A percentile compares a stretch with the other conserved stretches of the same genome.
Evolutionary conservation across 2,888 invertebrate genomes (phyloP).

Genomic region (Cacoxenus indagator): DNA sequence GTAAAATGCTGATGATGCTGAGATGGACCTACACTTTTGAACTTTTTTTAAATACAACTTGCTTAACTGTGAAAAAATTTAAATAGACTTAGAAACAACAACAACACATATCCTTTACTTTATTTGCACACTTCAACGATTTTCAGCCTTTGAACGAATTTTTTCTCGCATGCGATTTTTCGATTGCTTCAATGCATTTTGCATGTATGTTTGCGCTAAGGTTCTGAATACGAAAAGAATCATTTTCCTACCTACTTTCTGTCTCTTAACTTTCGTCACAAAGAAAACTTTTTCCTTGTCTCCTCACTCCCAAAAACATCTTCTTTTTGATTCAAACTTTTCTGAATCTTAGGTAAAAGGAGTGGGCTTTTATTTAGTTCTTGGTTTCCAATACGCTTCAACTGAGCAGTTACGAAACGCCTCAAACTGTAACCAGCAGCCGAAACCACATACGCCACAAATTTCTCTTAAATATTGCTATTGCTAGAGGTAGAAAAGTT

Average conservation of each 20-base stretch:
- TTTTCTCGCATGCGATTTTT: constrained; percentile 18
- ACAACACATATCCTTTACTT: not conserved
- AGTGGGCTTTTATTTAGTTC: constrained; percentile 38
- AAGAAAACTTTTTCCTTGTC: constrained; percentile 28
- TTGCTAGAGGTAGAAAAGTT: constrained; percentile 45
- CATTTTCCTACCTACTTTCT: not conserved
- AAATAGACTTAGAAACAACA: constrained; percentile 1
- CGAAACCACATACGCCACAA: not conserved
- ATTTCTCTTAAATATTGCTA: constrained; percentile 25
- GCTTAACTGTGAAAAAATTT: constrained; percentile 9
- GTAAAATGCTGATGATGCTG: too few species aligned
- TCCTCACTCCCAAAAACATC: not conserved
- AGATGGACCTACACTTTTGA: too few species aligned
- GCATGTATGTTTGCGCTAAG: constrained; percentile 26
- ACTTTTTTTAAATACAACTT: too few species aligned
- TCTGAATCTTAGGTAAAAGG: constrained; percentile 45
- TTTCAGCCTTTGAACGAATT: not conserved
- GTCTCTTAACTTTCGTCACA: not conserved
- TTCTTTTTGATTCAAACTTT: constrained; percentile 41
- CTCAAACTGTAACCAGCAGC: not conserved
- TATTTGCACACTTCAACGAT: not conserved
- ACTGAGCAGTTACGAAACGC: constrained; percentile 28
- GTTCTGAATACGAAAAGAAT: too few species aligned
- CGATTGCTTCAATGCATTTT: constrained; percentile 23
- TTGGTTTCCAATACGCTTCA: constrained; percentile 55